Evolutionary conservation across 2,888 invertebrate genomes (phyloP), one percentile per base, ranked within the genome.

Genomic region (Ptychoptera albimana): DNA sequence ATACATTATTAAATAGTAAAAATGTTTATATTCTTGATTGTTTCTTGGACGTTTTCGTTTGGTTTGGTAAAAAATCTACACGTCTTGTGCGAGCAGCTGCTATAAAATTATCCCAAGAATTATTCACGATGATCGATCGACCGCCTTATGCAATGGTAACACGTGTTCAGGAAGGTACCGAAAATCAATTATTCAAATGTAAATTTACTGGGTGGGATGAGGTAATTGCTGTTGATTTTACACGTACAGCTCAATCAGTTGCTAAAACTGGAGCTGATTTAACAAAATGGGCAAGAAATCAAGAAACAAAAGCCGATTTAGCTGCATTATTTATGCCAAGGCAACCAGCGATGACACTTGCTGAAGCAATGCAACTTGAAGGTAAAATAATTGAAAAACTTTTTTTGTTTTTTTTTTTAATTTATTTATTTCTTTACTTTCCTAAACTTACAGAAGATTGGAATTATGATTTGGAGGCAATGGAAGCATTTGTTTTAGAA

Each of bases 181-280:
- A 89, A 61, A 79, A 83, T 9, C 87, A 85, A 75, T 79, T 96
- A 51, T 98, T 98, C 68, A 96, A 97, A 66, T 85, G 87, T 1
- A 96, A 97, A 67, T 99, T 98, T 68, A 67, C 77, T 39, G 94
- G 92, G 8, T 98, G 98, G 98, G 96, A 98, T 60, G 97, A 98
- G 66, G 93, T 98, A 13, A 91, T 98, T 55, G 94, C 93, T 0
- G 97, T 97, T 8, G 98, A 99, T 69, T 98, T 93, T 65, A 98
- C 98, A 1, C 77, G 97, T 50, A 97, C 97, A 0, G 96, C 96
- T 0, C 94, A 93, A 60, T 96, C 96, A 0, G 96, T 98, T 1
- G 85, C 85, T 35, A 80, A 91, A 57, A 91, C 97, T 12, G 98
- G 98, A 11, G 94, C 93, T 0, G 94, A 98, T 69, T 72, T 98